A percentile compares a stretch with the other conserved stretches of the same genome.
These are phyloP conservation scores for Holacanthella duospinosa DNA, from an alignment of 2,888 invertebrate species.

Conservation along the genomic window DNA sequence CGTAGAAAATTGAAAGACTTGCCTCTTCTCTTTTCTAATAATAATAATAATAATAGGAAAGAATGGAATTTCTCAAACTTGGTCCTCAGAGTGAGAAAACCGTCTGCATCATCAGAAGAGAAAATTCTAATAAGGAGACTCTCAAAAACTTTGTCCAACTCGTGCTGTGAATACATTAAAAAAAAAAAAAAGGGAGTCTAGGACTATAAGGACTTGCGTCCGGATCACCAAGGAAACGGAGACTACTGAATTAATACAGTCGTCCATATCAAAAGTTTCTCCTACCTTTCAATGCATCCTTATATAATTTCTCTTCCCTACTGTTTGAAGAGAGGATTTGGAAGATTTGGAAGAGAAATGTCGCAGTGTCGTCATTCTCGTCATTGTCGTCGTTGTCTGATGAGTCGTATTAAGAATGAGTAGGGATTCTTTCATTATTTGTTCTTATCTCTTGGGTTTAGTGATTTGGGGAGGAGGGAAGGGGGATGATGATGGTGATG, in stretches of 20 bases:
- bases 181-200: background rate
- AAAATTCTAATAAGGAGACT: background rate
- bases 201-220: background rate
- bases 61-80: too few relatives aligned
- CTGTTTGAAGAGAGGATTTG: too few relatives aligned
- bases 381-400: too few relatives aligned
- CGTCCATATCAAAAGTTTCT: background rate
- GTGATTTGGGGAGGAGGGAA: background rate
- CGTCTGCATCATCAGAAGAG: background rate
- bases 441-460: background rate
- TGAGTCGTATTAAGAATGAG: too few relatives aligned
- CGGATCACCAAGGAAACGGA: background rate
- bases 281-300: background rate
- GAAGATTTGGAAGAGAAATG: too few relatives aligned
- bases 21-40: background rate
- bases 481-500: background rate
- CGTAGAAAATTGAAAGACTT: too few relatives aligned
- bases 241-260: background rate
- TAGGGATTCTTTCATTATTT: background rate
- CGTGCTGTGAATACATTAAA: conserved; percentile 4
- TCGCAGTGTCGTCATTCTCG: too few relatives aligned
- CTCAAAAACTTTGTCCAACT: background rate
- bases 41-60: background rate
- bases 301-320: too few relatives aligned
- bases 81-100: background rate